Percentiles rank a stretch among this genome's conserved stretches.
These are phyloP conservation scores for Damaliscus lunatus DNA, from an alignment of 2,113 vertebrate genomes.

Conservation along the genomic window DNA sequence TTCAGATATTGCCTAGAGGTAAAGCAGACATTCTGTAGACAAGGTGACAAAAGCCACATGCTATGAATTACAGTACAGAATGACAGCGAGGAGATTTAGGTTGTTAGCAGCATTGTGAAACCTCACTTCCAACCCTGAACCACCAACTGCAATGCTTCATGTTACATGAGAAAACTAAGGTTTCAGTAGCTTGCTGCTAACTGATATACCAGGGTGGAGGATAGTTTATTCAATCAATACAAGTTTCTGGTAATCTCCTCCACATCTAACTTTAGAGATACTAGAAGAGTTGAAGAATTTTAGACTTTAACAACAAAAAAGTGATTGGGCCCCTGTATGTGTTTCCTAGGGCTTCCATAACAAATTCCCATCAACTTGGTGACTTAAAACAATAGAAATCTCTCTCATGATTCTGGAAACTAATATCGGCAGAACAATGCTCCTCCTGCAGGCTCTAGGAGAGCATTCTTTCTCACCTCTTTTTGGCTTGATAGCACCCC, in stretches of 20 bases:
- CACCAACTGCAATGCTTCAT: not conserved
- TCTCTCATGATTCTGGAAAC: not conserved
- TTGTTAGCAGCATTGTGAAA: not conserved
- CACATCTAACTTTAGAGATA: not conserved
- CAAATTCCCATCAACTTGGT: not conserved
- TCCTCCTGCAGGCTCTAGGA: not conserved
- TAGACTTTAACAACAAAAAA: not conserved
- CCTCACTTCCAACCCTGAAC: not conserved
- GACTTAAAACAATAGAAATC: not conserved
- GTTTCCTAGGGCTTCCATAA: not conserved
- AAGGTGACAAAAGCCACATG: not conserved
- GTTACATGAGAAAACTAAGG: not conserved
- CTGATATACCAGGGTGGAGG: not conserved
- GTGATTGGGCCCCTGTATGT: not conserved
- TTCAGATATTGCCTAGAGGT: not conserved
- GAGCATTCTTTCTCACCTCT: not conserved
- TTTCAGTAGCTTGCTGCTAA: not conserved
- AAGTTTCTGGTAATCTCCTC: not conserved
- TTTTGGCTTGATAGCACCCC: not conserved
- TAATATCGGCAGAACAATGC: not conserved
- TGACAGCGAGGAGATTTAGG: not conserved
- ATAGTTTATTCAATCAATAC: not conserved
- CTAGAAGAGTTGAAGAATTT: not conserved
- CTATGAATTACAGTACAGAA: not conserved
- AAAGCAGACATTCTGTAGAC: not conserved